Evolutionary conservation across 2,113 vertebrate genomes (phyloP).

Genomic region (Psittacula cyanocephala): DNA sequence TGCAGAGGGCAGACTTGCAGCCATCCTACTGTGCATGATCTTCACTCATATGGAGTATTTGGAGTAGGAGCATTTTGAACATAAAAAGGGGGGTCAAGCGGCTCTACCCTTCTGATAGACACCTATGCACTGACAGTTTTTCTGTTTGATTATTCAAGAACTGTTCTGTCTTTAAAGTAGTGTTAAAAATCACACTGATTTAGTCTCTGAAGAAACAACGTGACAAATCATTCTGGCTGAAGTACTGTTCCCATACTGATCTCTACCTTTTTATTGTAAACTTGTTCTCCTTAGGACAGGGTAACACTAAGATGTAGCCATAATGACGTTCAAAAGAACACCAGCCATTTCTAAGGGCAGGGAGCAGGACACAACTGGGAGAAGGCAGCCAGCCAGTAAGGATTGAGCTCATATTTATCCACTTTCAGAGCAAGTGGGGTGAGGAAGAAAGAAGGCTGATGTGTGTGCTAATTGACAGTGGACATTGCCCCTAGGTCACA

Average conservation of each 20-base stretch:
- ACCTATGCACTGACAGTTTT: neutral
- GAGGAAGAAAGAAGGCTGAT: neutral
- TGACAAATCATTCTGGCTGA: neutral
- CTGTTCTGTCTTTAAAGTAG: neutral
- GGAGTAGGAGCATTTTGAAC: neutral
- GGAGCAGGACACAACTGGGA: neutral
- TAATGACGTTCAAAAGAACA: neutral
- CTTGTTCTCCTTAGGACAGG: neutral
- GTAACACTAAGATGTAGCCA: neutral
- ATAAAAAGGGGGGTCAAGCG: neutral
- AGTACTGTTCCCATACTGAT: neutral
- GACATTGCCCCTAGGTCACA: neutral
- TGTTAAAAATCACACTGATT: neutral
- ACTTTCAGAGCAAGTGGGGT: neutral
- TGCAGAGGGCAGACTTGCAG: neutral
- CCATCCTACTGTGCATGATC: fast-evolving
- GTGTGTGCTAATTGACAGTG: neutral
- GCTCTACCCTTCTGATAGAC: neutral
- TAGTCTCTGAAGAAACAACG: neutral
- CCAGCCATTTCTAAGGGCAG: neutral
- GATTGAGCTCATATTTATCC: neutral
- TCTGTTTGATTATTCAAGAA: neutral
- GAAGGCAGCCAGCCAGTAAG: neutral
- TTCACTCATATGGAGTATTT: neutral
- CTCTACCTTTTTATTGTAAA: neutral